Percentiles rank a stretch among this genome's conserved stretches.
Evolutionary conservation across 2,888 invertebrate genomes (phyloP).

Genomic region (Harpalus rubripes): DNA sequence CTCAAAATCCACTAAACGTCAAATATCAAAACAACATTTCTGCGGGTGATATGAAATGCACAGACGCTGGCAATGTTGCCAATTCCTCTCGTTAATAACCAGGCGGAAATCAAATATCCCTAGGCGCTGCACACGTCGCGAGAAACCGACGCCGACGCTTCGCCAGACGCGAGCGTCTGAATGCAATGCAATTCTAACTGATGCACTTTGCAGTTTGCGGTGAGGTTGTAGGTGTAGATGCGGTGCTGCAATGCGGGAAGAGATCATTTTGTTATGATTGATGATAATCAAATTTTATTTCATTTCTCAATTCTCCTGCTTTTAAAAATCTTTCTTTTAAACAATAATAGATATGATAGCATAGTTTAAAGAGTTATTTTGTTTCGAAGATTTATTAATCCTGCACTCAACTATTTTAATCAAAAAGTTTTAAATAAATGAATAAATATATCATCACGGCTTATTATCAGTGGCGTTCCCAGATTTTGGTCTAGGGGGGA

Average conservation of each 20-base stretch:
- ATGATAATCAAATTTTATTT: background rate
- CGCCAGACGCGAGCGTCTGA: background rate
- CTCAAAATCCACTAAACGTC: background rate
- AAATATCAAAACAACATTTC: conserved; percentile 30
- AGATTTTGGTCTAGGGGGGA: no score
- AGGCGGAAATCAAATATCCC: conserved; percentile 56
- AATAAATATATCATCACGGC: no score
- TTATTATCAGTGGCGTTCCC: no score
- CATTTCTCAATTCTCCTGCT: background rate
- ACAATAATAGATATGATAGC: no score
- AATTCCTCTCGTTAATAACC: conserved; percentile 56
- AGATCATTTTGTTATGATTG: background rate
- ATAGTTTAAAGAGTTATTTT: no score
- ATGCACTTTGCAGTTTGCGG: conserved; percentile 41
- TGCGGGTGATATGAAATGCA: conserved; percentile 37
- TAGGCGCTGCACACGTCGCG: conserved; percentile 47
- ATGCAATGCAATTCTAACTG: conserved; percentile 8
- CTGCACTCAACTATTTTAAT: background rate
- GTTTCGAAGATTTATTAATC: no score
- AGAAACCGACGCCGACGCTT: background rate
- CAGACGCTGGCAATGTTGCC: conserved; percentile 37
- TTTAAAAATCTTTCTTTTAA: background rate
- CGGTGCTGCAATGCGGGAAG: background rate
- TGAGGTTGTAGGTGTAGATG: no score
- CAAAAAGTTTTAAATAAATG: no score